Conservation (phyloP, 2,113 vertebrate genomes). For the Uropsilus gracilis region DNA sequence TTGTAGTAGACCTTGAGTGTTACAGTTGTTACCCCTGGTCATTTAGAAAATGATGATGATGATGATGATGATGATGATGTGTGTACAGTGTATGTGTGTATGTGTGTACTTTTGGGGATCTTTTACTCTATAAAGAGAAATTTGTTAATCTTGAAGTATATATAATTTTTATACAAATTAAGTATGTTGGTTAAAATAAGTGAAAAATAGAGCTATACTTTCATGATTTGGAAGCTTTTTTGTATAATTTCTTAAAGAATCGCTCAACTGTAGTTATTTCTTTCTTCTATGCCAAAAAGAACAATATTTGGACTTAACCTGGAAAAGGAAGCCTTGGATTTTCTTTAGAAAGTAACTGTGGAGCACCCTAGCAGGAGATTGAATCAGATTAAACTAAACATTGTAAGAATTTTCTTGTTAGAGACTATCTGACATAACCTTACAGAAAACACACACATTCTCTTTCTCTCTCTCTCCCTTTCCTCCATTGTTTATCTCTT, state of each 20-base stretch:
- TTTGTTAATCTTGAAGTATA: neutral
- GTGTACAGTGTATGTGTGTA: neutral
- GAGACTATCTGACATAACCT: neutral
- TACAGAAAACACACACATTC: neutral
- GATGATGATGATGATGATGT: neutral
- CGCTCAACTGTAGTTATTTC: neutral
- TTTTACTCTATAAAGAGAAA: neutral
- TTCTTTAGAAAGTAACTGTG: slow-evolving; percentile 16
- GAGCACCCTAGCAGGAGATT: neutral
- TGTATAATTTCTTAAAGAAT: neutral
- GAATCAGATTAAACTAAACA: neutral
- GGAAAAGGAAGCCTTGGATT: neutral
- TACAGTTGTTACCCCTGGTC: neutral
- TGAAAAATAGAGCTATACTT: neutral
- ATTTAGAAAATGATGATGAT: neutral
- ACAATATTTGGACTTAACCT: neutral
- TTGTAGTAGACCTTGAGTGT: neutral
- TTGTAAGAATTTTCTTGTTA: slow-evolving; percentile 1
- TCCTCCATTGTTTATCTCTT: neutral
- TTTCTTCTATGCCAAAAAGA: neutral
- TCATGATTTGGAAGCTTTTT: neutral
- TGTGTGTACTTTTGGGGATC: neutral
- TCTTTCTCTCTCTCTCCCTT: no score
- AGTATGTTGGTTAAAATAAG: neutral
- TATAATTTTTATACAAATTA: neutral